Conservation (phyloP, 2,888 invertebrate genomes). For the Lomographa bimaculata region DNA sequence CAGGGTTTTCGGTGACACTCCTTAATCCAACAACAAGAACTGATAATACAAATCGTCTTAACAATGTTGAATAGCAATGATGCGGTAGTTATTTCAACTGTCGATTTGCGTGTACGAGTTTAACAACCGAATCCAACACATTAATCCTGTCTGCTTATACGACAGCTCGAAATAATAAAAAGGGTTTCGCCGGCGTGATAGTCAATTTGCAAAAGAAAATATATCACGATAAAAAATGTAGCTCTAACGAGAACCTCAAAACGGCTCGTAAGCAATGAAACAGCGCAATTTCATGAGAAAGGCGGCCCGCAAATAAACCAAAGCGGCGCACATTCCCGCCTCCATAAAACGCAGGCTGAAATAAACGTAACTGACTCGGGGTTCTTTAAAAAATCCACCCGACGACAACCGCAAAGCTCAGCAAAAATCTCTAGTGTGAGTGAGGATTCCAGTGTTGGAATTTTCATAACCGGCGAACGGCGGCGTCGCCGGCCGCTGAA, state of each 20-base stretch:
- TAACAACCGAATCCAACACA: constrained; percentile 31
- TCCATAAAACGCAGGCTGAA: constrained; percentile 77
- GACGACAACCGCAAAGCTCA: constrained; percentile 76
- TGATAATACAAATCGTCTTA: constrained; percentile 33
- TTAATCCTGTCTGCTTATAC: constrained; percentile 31
- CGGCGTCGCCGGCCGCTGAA: constrained; percentile 55
- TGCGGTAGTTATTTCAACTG: constrained; percentile 30
- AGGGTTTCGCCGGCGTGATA: constrained; percentile 42
- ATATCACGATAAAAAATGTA: constrained; percentile 71
- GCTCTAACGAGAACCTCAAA: constrained; percentile 74
- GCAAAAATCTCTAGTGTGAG: constrained; percentile 78
- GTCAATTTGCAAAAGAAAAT: constrained; percentile 65
- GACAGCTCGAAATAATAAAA: constrained; percentile 47
- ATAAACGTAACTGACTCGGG: constrained; percentile 73
- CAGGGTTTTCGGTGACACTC: constrained; percentile 43
- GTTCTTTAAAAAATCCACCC: constrained; percentile 74
- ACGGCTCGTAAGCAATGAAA: constrained; percentile 79
- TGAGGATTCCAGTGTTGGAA: constrained; percentile 74
- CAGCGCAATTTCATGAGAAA: constrained; percentile 79
- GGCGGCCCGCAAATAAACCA: constrained; percentile 78
- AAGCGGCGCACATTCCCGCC: constrained; percentile 78
- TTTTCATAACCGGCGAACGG: constrained; percentile 76
- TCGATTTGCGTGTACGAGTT: constrained; percentile 19
- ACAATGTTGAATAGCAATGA: constrained; percentile 20
- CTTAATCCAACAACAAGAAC: constrained; percentile 39